Evolutionary conservation across 2,888 invertebrate species (phyloP).

Genomic region (Orchesella flavescens): DNA sequence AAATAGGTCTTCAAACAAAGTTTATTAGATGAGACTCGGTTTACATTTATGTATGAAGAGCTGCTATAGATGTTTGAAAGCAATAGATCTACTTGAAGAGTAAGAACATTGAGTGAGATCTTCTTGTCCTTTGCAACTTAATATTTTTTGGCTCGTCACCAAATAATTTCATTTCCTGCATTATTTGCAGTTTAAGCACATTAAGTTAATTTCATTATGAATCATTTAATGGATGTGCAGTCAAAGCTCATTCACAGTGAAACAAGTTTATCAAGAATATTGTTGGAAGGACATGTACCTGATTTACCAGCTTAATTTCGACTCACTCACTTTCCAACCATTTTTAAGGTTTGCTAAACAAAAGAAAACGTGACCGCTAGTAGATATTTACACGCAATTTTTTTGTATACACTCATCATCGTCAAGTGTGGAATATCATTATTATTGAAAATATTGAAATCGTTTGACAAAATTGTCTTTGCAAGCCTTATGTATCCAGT

Average conservation of each 20-base stretch:
- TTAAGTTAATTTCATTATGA: not conserved
- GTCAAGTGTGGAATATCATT: not conserved
- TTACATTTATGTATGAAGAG: not conserved
- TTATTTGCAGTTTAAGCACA: not conserved
- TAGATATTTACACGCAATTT: not conserved
- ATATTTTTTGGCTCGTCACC: constrained; percentile 39
- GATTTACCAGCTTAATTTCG: constrained; percentile 26
- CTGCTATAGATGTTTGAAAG: constrained; percentile 5
- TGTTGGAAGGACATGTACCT: constrained; percentile 47
- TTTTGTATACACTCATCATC: not conserved
- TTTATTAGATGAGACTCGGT: constrained; percentile 5
- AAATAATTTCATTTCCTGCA: constrained; percentile 27
- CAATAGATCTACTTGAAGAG: constrained; percentile 2
- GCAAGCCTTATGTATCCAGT: not conserved
- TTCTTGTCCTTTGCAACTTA: not conserved
- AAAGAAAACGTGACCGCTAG: not conserved
- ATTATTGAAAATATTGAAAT: too few species aligned
- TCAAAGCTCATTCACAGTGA: not conserved
- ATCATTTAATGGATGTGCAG: constrained; percentile 3
- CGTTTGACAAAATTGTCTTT: too few species aligned
- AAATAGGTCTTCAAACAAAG: not conserved
- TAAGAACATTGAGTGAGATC: constrained; percentile 2
- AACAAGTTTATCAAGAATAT: constrained; percentile 56
- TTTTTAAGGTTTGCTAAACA: not conserved
- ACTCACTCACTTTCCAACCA: constrained; percentile 30